These are phyloP conservation scores for Zoanthus solanderi DNA, from an alignment of 92 coral and sea anemone genomes.

Conservation along the genomic window DNA sequence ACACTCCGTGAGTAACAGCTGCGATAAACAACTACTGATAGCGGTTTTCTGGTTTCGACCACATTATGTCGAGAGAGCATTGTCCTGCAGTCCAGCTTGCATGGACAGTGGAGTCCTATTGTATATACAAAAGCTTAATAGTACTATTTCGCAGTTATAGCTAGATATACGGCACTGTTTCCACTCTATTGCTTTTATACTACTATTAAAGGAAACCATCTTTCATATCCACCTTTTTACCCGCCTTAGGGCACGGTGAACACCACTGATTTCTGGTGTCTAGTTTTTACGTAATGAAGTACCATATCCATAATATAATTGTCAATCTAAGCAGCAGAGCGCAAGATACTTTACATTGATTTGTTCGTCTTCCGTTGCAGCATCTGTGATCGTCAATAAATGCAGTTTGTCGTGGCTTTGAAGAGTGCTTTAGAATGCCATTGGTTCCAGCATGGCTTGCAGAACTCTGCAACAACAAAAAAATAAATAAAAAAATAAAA, in stretches of 20 bases:
- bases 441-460: slow-evolving; percentile 49
- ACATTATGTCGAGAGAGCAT: slow-evolving; percentile 11
- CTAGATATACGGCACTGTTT: slow-evolving; percentile 14
- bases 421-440: slow-evolving; percentile 50
- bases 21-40: slow-evolving; percentile 13
- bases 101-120: slow-evolving; percentile 15
- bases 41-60: slow-evolving; percentile 14
- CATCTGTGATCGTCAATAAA: slow-evolving; percentile 4
- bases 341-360: neutral
- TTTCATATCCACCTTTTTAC: neutral
- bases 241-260: slow-evolving; percentile 6
- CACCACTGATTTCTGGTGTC: slow-evolving; percentile 3
- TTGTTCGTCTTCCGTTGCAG: slow-evolving; percentile 6
- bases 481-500: slow-evolving; percentile 1
- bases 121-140: slow-evolving; percentile 4
- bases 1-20: slow-evolving; percentile 15
- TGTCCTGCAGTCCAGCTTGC: slow-evolving; percentile 17
- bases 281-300: neutral
- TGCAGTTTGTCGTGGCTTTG: slow-evolving; percentile 46
- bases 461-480: slow-evolving; percentile 40
- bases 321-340: slow-evolving; percentile 6
- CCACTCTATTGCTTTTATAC: slow-evolving; percentile 13
- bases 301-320: slow-evolving; percentile 1
- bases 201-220: slow-evolving; percentile 1
- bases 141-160: slow-evolving; percentile 9